Base-by-base conservation (phyloP, 30 jellyfish, hydroid and myxozoan genomes). In the Aurelia coerulea region DNA sequence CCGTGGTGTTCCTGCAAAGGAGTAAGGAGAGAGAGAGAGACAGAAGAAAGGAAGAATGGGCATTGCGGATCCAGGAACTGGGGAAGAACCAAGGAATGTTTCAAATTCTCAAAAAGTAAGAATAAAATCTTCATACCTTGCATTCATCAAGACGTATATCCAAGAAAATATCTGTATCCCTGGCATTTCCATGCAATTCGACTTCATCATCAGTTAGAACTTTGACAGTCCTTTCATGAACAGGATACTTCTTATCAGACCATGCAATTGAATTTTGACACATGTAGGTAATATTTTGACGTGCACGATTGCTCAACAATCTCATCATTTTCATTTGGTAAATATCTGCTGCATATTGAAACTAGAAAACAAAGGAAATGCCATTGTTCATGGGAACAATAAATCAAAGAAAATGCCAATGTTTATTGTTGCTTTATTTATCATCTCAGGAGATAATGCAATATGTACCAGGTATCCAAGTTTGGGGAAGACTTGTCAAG, bases 181-280 rank as follows among this genome's bases (percentile, higher is more conserved):
- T 80, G 41, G 89, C 72, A 49, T 85, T 68, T 18, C 91, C 94
- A 78, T 89, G 95, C 37, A 94, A 68, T 64, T 83, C 97, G 14
- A 75, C 56, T 51, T 81, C 96, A 69, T 94, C 94, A 58, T 89
- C 96, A 10, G 97, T 73, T 34, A 79, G 80, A 39, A 94, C 82
- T 68, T 94, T 89, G 80, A 94, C 68, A 16, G 96, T 83, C 13
- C 85, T 79, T 41, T 80, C 87, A 53, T 68, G 58, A 41, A 83
- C 46, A 34, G 54, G 78, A 46, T 88, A 39, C 15, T 79, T 62
- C 6, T 52, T 62, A 39, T 85, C 75, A n/a, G 73, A 52, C 89
- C 96, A 71, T 5, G 97, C 97, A 63, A 77, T 93, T n/a, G 99
- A 94, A 56, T 94, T 94, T 15, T 85, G 86, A 76, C 99, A 94